Percentiles rank a stretch among this genome's conserved stretches.
Conservation (phyloP, 2,888 invertebrate genomes). For the Elysia crispata region DNA sequence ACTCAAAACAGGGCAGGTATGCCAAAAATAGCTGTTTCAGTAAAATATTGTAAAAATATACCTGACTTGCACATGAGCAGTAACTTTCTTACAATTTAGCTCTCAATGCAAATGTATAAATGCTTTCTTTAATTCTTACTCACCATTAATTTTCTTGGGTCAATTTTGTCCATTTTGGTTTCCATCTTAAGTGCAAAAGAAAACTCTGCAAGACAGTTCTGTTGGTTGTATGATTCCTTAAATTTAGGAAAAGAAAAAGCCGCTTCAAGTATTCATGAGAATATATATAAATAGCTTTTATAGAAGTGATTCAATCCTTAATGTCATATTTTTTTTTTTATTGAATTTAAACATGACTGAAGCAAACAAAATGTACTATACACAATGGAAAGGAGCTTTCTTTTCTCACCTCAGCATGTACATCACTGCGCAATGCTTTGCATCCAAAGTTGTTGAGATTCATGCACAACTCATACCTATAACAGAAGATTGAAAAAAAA, state of each 20-base stretch:
- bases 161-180: conserved; percentile 59
- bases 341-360: not conserved
- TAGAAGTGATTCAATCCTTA: not conserved
- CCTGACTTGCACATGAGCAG: too few relatives aligned
- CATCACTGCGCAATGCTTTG: conserved; percentile 63
- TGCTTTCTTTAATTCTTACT: conserved; percentile 20
- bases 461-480: conserved; percentile 62
- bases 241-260: not conserved
- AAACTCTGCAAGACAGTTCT: conserved; percentile 68
- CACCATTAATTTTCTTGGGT: conserved; percentile 63
- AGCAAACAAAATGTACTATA: not conserved
- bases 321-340: not conserved
- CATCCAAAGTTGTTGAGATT: conserved; percentile 66
- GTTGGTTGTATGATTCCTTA: conserved; percentile 40
- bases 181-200: conserved; percentile 64
- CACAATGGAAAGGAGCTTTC: too few relatives aligned
- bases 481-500: not conserved
- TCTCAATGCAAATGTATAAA: too few relatives aligned
- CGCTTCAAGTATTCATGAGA: not conserved
- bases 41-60: too few relatives aligned
- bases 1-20: too few relatives aligned
- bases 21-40: too few relatives aligned
- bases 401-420: conserved; percentile 42
- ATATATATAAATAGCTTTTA: not conserved
- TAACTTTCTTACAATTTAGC: too few relatives aligned